Evolutionary conservation across 2,113 vertebrate genomes (phyloP).

Genomic region (Capreolus pygargus): DNA sequence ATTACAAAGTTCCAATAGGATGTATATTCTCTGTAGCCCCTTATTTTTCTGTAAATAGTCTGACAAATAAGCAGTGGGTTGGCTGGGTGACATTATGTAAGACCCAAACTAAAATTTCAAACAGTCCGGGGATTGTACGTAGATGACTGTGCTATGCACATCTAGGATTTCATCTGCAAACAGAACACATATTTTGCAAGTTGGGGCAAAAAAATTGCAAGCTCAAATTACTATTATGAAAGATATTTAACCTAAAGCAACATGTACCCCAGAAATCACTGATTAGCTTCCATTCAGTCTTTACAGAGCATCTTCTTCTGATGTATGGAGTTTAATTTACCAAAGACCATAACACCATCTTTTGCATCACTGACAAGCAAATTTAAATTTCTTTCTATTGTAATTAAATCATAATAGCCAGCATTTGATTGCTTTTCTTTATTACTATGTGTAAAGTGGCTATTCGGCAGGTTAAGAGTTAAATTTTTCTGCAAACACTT

Average conservation of each 20-base stretch:
- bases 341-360: neutral
- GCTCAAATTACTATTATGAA: neutral
- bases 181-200: neutral
- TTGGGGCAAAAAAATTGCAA: neutral
- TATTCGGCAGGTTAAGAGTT: neutral
- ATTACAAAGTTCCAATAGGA: conserved; percentile 24
- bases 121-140: too few relatives aligned
- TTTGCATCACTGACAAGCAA: neutral
- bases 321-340: neutral
- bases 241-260: neutral
- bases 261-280: neutral
- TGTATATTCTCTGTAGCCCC: neutral
- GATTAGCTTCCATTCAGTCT: neutral
- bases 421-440: neutral
- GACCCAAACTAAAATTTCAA: neutral
- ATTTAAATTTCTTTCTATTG: neutral
- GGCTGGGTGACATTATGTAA: neutral
- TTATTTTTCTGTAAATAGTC: neutral
- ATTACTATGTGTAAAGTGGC: neutral
- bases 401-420: neutral
- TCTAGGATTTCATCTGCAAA: neutral
- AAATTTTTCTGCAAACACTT: neutral
- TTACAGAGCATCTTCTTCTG: neutral
- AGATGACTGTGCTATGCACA: rapidly evolving
- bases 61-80: neutral